Conservation (phyloP, 1,140 invertebrate species). For the Eciton burchellii region DNA sequence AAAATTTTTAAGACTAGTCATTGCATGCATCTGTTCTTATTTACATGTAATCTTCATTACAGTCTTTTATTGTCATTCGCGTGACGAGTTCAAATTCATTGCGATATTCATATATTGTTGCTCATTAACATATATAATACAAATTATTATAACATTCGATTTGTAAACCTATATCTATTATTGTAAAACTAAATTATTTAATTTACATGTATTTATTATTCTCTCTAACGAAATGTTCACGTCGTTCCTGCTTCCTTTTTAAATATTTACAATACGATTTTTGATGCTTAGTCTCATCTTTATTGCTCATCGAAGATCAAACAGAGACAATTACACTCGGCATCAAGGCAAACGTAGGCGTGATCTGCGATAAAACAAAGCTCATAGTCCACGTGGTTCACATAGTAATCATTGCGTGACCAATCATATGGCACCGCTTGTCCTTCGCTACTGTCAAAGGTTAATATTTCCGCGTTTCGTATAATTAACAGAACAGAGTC, state of each 20-base stretch:
- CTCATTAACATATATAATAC: slow-evolving; percentile 10
- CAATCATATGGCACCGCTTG: slow-evolving; percentile 75
- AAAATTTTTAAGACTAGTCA: slow-evolving; percentile 44
- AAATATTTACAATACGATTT: neutral
- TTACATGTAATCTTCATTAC: slow-evolving; percentile 20
- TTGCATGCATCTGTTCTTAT: slow-evolving; percentile 21
- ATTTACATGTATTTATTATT: neutral
- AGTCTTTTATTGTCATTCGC: slow-evolving; percentile 4
- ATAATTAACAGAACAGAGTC: neutral
- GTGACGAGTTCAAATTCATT: slow-evolving; percentile 27
- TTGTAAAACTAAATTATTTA: neutral
- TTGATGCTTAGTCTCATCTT: too few relatives aligned
- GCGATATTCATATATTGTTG: slow-evolving; percentile 28
- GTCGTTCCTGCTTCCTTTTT: neutral
- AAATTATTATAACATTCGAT: neutral
- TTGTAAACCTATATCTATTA: slow-evolving; percentile 39
- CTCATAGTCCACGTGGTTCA: slow-evolving; percentile 54
- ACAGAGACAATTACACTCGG: too few relatives aligned
- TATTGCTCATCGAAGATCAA: too few relatives aligned
- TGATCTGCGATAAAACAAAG: slow-evolving; percentile 21
- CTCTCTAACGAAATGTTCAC: neutral
- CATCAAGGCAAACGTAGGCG: too few relatives aligned
- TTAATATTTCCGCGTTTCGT: slow-evolving; percentile 13
- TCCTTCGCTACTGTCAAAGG: slow-evolving; percentile 42
- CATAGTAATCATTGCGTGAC: slow-evolving; percentile 25